Percentiles rank a stretch among this genome's conserved stretches.
These are phyloP conservation scores for Artemisiospiza belli DNA, from an alignment of 2,113 vertebrate species.

Conservation along the genomic window DNA sequence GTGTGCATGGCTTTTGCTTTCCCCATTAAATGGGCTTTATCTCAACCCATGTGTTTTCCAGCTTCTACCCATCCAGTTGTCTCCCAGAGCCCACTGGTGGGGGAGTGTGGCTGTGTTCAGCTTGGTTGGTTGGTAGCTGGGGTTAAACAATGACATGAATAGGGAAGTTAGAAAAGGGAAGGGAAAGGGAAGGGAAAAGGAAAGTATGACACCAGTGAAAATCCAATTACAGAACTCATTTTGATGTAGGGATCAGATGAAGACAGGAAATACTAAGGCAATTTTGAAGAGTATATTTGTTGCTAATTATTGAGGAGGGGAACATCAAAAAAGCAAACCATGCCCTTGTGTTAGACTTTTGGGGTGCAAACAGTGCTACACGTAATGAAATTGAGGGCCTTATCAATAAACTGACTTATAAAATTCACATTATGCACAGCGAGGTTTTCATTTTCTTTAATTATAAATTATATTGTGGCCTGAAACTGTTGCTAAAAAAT, in stretches of 20 bases:
- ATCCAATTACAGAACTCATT: slow-evolving; percentile 1
- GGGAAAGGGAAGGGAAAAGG: background rate
- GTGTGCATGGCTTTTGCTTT: background rate
- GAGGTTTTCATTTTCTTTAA: background rate
- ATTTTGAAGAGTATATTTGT: background rate
- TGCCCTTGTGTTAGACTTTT: background rate
- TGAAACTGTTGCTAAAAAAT: background rate
- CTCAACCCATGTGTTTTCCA: background rate
- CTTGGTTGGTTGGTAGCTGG: background rate
- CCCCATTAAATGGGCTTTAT: background rate
- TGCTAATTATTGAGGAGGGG: background rate
- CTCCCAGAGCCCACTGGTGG: background rate
- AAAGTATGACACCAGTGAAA: background rate
- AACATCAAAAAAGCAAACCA: background rate
- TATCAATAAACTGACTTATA: background rate
- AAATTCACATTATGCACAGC: background rate
- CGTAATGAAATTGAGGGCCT: background rate
- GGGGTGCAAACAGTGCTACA: background rate
- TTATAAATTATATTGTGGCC: background rate
- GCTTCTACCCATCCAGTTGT: background rate
- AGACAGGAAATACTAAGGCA: background rate
- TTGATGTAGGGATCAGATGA: background rate
- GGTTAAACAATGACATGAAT: background rate
- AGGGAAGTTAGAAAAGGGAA: background rate
- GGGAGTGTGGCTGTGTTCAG: too few species aligned